phyloP scores from a whole-genome alignment of 2,113 vertebrate species.

The Rousettus leschenaultii region DNA sequence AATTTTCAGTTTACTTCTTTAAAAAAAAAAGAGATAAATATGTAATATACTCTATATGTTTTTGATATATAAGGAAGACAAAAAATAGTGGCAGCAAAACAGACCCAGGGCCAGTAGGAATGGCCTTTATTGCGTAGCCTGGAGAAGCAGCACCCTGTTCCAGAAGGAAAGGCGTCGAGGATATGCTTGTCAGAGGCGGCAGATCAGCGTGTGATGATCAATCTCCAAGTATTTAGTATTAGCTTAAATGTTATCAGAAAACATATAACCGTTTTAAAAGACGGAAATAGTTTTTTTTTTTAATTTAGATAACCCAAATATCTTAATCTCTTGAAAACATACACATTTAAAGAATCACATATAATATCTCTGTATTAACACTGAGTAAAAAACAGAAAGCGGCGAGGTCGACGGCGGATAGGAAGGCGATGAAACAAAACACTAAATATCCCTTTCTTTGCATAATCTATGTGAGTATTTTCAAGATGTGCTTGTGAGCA shows the following conservation, averaged over 20 bases:
- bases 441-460: neutral
- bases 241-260: neutral
- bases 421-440: neutral
- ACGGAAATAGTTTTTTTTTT: neutral
- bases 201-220: neutral
- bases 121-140: neutral
- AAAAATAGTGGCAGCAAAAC: neutral
- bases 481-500: neutral
- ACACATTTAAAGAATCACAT: neutral
- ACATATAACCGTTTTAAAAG: neutral
- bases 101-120: neutral
- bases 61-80: neutral
- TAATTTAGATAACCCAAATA: neutral
- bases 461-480: neutral
- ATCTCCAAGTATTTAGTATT: neutral
- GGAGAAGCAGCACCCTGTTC: neutral
- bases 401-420: neutral
- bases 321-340: neutral
- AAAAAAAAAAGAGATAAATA: neutral
- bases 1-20: neutral
- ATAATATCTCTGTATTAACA: neutral
- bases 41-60: neutral
- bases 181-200: neutral
- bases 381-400: neutral
- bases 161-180: neutral